Conservation (phyloP, 2,888 invertebrate genomes). For the Pristionchus entomophagus region DNA sequence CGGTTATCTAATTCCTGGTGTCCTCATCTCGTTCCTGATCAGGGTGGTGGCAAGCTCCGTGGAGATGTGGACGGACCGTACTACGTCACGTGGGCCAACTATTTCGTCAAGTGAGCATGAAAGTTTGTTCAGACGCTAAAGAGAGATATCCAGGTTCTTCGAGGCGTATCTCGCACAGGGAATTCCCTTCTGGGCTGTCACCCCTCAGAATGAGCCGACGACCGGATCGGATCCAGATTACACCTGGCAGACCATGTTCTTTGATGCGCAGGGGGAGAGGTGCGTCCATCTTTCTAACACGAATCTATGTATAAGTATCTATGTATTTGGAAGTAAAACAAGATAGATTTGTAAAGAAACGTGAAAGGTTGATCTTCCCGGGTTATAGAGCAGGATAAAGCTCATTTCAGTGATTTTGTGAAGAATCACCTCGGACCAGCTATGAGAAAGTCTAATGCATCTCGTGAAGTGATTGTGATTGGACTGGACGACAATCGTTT, state of each 20-base stretch:
- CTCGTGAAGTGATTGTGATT: neutral
- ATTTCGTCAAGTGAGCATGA: neutral
- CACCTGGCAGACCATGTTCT: neutral
- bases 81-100: neutral
- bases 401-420: conserved; percentile 1
- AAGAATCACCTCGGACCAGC: conserved; percentile 26
- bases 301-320: too few species aligned
- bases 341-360: too few species aligned
- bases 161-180: conserved; percentile 84
- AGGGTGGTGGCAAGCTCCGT: neutral
- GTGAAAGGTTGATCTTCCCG: too few species aligned
- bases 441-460: neutral
- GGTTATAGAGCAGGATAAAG: neutral
- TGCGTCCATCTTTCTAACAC: neutral
- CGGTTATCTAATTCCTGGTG: too few species aligned
- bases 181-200: conserved; percentile 84
- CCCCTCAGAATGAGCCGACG: conserved; percentile 89
- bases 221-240: conserved; percentile 64
- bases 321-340: too few species aligned
- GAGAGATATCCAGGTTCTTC: conserved; percentile 81
- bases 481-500: conserved; percentile 12
- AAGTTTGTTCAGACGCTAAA: neutral
- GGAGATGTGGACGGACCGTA: neutral
- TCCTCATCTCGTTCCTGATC: too few species aligned
- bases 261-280: neutral